Percentiles rank a stretch among this genome's conserved stretches.
Evolutionary conservation across 2,888 invertebrate species (phyloP).

Genomic region (Eupithecia dodoneata): DNA sequence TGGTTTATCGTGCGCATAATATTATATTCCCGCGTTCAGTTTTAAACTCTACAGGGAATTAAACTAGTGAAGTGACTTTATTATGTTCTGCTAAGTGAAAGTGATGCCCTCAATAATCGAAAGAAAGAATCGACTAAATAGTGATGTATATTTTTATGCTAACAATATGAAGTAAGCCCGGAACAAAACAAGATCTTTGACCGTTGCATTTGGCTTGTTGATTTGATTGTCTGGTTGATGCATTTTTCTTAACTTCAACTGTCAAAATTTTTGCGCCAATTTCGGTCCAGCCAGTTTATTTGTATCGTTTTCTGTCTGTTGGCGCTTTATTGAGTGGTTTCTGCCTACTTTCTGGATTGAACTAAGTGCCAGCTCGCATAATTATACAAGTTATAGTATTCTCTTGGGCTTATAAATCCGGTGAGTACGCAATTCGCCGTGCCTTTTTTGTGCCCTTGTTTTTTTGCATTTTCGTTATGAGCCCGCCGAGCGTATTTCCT

Average conservation of each 20-base stretch:
- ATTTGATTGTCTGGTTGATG: not conserved
- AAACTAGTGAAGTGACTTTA: not conserved
- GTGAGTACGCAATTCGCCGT: not conserved
- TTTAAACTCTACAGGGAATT: no score
- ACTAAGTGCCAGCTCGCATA: not conserved
- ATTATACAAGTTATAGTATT: no score
- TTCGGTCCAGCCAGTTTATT: not conserved
- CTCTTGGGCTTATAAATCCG: not conserved
- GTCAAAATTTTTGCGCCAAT: conserved; percentile 13
- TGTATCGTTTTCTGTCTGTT: not conserved
- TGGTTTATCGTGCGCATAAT: no score
- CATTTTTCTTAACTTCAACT: not conserved
- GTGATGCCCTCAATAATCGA: not conserved
- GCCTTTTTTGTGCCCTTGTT: not conserved
- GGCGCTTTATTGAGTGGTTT: not conserved
- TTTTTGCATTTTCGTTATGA: not conserved
- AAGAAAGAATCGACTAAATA: not conserved
- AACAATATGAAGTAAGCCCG: not conserved
- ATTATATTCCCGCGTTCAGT: not conserved
- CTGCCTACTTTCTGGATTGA: not conserved
- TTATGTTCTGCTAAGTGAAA: not conserved
- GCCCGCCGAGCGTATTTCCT: not conserved
- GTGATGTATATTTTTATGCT: not conserved
- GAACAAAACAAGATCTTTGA: not conserved
- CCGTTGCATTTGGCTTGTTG: conserved; percentile 10